These are phyloP conservation scores for Cordylochernes scorpioides DNA, from an alignment of 2,888 invertebrate genomes.

Conservation along the genomic window DNA sequence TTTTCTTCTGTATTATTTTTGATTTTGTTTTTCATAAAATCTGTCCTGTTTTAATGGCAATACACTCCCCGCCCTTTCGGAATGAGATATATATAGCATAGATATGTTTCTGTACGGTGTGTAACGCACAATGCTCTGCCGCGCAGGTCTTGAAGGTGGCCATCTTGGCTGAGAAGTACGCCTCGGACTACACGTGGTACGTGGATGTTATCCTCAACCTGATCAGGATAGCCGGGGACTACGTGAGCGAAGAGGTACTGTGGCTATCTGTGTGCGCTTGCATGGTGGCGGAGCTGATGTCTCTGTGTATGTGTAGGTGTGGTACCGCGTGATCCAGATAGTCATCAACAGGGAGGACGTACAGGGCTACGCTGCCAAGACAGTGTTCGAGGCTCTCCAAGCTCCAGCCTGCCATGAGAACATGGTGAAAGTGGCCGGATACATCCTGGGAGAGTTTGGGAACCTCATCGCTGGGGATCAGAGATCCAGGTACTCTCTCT, in stretches of 20 bases:
- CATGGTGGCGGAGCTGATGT: no score
- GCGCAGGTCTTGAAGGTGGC: conserved; percentile 88
- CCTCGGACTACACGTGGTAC: conserved; percentile 96
- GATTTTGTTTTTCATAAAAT: no score
- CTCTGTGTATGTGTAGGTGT: conserved; percentile 23
- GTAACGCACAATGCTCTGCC: no score
- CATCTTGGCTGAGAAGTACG: conserved; percentile 94
- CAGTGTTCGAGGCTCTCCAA: conserved; percentile 93
- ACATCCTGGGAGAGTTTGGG: conserved; percentile 95
- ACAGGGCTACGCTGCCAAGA: conserved; percentile 97
- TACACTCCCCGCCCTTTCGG: no score
- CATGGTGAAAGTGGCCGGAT: conserved; percentile 99
- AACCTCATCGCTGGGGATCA: conserved; percentile 97
- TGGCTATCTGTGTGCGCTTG: background rate
- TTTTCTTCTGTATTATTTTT: no score
- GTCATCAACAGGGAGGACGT: conserved; percentile 98
- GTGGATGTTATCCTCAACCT: conserved; percentile 87
- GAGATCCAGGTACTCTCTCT: conserved; percentile 41
- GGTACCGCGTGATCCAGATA: conserved; percentile 98
- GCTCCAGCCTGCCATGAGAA: conserved; percentile 99
- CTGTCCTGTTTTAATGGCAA: no score
- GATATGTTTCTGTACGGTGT: no score
- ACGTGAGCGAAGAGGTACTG: conserved; percentile 85
- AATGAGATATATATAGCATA: no score
- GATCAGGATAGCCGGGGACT: conserved; percentile 96